phyloP scores from a whole-genome alignment of 2,888 invertebrate species.

The Orchesellides sinensis region DNA sequence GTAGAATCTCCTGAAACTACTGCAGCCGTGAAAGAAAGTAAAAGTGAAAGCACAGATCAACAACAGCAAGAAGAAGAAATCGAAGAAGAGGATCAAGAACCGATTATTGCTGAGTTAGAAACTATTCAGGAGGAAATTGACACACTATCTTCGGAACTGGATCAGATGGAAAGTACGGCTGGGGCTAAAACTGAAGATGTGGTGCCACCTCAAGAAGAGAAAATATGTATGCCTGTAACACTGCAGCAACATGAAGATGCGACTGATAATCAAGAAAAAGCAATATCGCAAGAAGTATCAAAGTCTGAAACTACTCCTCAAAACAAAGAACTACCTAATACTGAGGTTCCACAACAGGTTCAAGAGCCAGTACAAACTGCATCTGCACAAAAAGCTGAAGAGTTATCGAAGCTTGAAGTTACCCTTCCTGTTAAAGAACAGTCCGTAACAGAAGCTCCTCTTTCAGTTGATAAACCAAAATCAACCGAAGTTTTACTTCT shows the following conservation, averaged over 20 bases:
- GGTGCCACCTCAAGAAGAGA: neutral
- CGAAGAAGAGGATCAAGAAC: conserved; percentile 28
- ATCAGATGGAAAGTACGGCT: conserved; percentile 33
- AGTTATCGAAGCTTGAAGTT: too few relatives aligned
- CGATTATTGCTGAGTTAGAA: conserved; percentile 37
- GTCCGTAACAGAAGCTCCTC: too few relatives aligned
- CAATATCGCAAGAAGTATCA: too few relatives aligned
- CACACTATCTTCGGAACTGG: conserved; percentile 24
- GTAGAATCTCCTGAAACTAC: conserved; percentile 11
- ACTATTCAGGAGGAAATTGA: conserved; percentile 49
- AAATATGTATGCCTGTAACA: too few relatives aligned
- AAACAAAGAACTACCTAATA: neutral
- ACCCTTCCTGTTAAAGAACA: too few relatives aligned
- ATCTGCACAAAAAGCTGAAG: neutral
- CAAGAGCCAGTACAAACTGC: neutral
- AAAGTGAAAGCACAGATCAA: neutral
- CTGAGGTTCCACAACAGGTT: neutral
- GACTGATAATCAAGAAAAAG: too few relatives aligned
- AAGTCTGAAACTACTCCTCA: too few relatives aligned
- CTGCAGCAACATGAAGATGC: too few relatives aligned
- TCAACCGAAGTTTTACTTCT: too few relatives aligned
- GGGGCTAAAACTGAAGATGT: neutral
- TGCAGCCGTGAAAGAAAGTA: neutral
- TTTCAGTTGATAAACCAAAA: neutral
- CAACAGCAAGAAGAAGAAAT: conserved; percentile 1